These are phyloP conservation scores for Telmatochromis sp. DNA, from an alignment of 2,113 vertebrate genomes.

Conservation along the genomic window DNA sequence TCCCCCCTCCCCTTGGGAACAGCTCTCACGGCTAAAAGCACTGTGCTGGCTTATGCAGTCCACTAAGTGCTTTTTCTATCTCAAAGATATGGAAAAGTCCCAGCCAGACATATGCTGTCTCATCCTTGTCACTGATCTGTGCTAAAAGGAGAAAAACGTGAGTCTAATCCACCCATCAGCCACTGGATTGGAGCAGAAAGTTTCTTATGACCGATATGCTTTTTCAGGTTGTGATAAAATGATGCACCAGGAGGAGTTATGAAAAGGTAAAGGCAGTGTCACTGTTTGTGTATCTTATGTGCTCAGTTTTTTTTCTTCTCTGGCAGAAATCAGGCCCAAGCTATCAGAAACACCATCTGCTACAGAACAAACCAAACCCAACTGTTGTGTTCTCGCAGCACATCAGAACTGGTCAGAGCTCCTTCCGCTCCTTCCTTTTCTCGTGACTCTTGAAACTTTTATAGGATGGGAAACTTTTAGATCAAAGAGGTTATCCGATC, in stretches of 20 bases:
- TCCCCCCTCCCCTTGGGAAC: slow-evolving; percentile 13
- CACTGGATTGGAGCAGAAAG: background rate
- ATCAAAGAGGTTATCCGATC: background rate
- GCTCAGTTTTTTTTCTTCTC: background rate
- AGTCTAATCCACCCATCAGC: slow-evolving; percentile 2
- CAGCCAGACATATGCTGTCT: slow-evolving; percentile 40
- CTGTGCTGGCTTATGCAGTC: slow-evolving; percentile 22
- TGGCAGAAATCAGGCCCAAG: background rate
- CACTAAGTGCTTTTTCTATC: slow-evolving; percentile 55
- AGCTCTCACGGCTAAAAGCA: slow-evolving; percentile 31
- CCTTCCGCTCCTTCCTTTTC: background rate
- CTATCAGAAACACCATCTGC: background rate
- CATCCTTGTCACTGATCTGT: slow-evolving; percentile 28
- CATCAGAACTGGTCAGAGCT: background rate
- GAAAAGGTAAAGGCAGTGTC: background rate
- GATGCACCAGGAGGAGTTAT: background rate
- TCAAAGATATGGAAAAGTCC: slow-evolving; percentile 10
- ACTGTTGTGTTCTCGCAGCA: background rate
- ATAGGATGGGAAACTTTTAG: background rate
- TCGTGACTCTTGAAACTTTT: background rate
- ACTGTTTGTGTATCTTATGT: background rate
- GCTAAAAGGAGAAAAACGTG: background rate
- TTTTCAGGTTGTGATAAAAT: background rate
- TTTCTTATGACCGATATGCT: background rate
- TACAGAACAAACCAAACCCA: background rate